Evolutionary conservation across 2,113 vertebrate genomes (phyloP).

Genomic region (Atherinomorus stipes): DNA sequence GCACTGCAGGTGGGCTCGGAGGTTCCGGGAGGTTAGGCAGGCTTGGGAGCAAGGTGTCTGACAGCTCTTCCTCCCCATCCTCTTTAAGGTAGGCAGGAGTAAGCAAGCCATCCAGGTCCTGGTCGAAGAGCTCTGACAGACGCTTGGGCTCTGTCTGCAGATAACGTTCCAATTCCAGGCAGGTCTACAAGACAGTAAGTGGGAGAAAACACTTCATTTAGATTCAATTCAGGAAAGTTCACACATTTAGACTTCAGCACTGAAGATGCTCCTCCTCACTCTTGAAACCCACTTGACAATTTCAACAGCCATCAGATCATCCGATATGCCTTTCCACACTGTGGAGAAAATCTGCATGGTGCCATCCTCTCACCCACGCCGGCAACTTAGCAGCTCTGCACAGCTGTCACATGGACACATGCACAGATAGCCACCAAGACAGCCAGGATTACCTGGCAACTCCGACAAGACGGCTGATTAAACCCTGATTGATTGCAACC

Average conservation of each 20-base stretch:
- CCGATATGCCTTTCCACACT: slow-evolving; percentile 37
- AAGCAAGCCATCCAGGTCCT: slow-evolving; percentile 93
- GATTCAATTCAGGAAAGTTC: slow-evolving; percentile 29
- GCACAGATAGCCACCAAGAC: slow-evolving; percentile 64
- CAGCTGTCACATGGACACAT: slow-evolving; percentile 60
- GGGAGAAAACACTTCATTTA: slow-evolving; percentile 31
- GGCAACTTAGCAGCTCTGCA: slow-evolving; percentile 55
- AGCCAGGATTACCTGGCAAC: slow-evolving; percentile 77
- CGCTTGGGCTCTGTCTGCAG: slow-evolving; percentile 96
- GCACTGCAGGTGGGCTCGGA: slow-evolving; percentile 81
- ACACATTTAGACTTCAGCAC: slow-evolving; percentile 7
- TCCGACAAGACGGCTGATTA: slow-evolving; percentile 77
- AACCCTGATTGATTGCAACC: slow-evolving; percentile 80
- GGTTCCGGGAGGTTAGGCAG: slow-evolving; percentile 85
- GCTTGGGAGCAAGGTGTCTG: slow-evolving; percentile 87
- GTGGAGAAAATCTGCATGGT: slow-evolving; percentile 45
- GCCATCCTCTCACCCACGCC: slow-evolving; percentile 55
- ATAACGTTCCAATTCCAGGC: slow-evolving; percentile 96
- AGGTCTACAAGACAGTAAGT: slow-evolving; percentile 86
- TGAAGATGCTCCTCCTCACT: slow-evolving; percentile 6
- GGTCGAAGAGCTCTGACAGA: slow-evolving; percentile 93
- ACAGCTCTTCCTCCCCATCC: slow-evolving; percentile 87
- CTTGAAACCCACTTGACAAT: slow-evolving; percentile 56
- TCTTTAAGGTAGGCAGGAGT: slow-evolving; percentile 88
- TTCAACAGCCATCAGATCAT: slow-evolving; percentile 56